Evolutionary conservation across 2,113 vertebrate species (phyloP).

Genomic region (Machaerirhynchus nigripectus): DNA sequence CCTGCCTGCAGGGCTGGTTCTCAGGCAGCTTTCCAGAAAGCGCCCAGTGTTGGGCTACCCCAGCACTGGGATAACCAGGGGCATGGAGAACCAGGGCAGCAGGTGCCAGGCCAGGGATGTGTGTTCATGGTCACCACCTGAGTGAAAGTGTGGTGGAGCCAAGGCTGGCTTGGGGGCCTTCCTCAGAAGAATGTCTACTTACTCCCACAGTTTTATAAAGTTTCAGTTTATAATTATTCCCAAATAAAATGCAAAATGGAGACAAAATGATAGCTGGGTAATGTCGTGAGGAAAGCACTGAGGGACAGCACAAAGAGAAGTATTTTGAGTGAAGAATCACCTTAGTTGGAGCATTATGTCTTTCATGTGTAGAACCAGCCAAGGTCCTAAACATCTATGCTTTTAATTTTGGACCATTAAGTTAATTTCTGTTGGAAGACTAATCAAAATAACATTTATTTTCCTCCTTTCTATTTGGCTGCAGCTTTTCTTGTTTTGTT

Average conservation of each 20-base stretch:
- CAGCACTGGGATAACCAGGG: neutral
- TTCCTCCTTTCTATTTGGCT: neutral
- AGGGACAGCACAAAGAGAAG: neutral
- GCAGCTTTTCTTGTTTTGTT: slow-evolving; percentile 25
- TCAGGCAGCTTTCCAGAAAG: neutral
- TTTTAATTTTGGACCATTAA: slow-evolving; percentile 23
- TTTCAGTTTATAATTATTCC: neutral
- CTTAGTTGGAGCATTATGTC: neutral
- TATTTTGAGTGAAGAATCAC: neutral
- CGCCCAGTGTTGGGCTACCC: fast-evolving
- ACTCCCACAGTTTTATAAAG: neutral
- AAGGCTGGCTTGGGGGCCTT: neutral
- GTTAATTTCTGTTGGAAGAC: slow-evolving; percentile 25
- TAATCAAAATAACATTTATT: slow-evolving; percentile 42
- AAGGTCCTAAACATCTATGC: neutral
- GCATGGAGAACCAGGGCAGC: neutral
- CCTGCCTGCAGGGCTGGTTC: neutral
- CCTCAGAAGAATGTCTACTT: neutral
- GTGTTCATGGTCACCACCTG: too few relatives aligned
- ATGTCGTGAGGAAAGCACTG: neutral
- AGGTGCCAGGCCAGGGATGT: neutral
- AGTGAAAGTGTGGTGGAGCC: fast-evolving
- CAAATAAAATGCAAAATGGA: neutral
- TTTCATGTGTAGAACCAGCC: neutral
- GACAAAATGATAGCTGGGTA: neutral